These are phyloP conservation scores for Cantharis rufa DNA, from an alignment of 2,888 invertebrate genomes.

Conservation along the genomic window DNA sequence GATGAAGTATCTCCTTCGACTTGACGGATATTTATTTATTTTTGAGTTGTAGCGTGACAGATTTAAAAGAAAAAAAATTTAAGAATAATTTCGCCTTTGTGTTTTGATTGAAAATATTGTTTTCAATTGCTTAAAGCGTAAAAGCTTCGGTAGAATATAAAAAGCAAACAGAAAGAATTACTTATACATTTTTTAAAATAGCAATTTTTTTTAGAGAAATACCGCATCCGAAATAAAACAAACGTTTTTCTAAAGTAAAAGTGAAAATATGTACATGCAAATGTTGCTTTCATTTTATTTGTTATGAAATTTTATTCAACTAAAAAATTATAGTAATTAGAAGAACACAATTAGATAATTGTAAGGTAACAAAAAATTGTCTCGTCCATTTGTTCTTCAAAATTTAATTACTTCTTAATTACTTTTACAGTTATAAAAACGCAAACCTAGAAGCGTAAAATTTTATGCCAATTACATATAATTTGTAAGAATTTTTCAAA, in stretches of 20 bases:
- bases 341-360: neutral
- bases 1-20: neutral
- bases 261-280: neutral
- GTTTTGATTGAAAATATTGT: neutral
- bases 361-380: neutral
- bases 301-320: neutral
- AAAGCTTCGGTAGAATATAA: neutral
- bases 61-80: neutral
- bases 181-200: neutral
- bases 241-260: neutral
- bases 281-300: neutral
- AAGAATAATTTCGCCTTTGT: neutral
- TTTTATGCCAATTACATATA: neutral
- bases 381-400: neutral
- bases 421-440: neutral
- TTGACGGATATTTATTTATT: neutral
- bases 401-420: neutral
- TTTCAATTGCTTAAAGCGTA: neutral
- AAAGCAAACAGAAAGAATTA: neutral
- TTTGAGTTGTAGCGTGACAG: neutral
- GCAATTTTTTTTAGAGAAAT: neutral
- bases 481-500: neutral
- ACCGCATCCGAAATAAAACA: neutral
- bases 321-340: neutral
- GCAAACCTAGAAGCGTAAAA: neutral